Percentiles rank a stretch among this genome's conserved stretches.
These are phyloP conservation scores for Berghia stephanieae DNA, from an alignment of 1,140 invertebrate genomes.

Conservation along the genomic window DNA sequence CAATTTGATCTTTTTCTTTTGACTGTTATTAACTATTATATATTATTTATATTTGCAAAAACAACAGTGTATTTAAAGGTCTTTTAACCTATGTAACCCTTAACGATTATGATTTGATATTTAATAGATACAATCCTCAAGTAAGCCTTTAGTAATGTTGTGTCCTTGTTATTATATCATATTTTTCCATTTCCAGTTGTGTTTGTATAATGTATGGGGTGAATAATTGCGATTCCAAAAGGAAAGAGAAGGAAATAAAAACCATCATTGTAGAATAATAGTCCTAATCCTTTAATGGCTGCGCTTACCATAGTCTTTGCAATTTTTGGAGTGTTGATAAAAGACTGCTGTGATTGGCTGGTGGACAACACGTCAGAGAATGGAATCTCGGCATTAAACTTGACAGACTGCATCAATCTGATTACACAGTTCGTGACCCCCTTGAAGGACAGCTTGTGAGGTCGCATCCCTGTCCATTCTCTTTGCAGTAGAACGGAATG, in stretches of 20 bases:
- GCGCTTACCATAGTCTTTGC: slow-evolving; percentile 22
- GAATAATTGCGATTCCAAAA: too few relatives aligned
- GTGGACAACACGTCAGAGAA: slow-evolving; percentile 85
- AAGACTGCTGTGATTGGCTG: slow-evolving; percentile 73
- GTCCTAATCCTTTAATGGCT: slow-evolving; percentile 3
- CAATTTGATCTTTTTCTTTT: too few relatives aligned
- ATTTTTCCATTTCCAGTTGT: too few relatives aligned
- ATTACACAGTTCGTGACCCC: slow-evolving; percentile 92
- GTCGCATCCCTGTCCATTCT: slow-evolving; percentile 42
- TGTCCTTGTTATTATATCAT: too few relatives aligned
- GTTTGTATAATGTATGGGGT: too few relatives aligned
- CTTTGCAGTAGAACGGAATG: slow-evolving; percentile 39
- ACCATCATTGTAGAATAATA: not conserved
- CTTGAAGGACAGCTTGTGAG: slow-evolving; percentile 85
- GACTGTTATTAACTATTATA: too few relatives aligned
- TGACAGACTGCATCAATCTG: slow-evolving; percentile 88
- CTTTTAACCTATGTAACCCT: too few relatives aligned
- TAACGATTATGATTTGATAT: too few relatives aligned
- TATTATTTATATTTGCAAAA: too few relatives aligned
- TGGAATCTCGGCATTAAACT: slow-evolving; percentile 90
- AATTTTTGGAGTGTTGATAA: slow-evolving; percentile 28
- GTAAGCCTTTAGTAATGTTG: too few relatives aligned
- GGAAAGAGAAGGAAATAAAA: not conserved
- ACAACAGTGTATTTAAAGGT: too few relatives aligned
- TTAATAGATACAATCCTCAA: too few relatives aligned